Percentiles rank a stretch among this genome's conserved stretches.
These are phyloP conservation scores for Herpailurus yagouaroundi DNA, from an alignment of 2,113 vertebrate genomes.

Conservation along the genomic window DNA sequence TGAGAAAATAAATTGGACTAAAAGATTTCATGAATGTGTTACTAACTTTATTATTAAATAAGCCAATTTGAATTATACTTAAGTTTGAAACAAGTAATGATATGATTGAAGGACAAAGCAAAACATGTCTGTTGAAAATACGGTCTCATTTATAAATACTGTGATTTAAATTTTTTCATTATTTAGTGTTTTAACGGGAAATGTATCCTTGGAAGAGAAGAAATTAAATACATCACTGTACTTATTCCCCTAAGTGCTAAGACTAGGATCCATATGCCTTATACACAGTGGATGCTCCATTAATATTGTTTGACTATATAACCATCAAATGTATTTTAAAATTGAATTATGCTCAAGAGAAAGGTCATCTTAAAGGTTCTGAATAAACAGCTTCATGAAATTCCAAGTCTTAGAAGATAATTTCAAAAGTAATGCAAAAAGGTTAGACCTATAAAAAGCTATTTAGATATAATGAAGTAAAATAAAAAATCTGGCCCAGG, in stretches of 20 bases:
- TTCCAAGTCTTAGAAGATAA: constrained; percentile 13
- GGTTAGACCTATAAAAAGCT: constrained; percentile 44
- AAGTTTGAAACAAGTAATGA: neutral
- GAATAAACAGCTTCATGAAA: constrained; percentile 28
- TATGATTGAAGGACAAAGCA: neutral
- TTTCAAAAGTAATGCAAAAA: constrained; percentile 52
- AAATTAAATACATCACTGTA: neutral
- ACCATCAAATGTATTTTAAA: constrained; percentile 8
- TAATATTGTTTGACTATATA: neutral
- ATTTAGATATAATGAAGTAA: constrained; percentile 45
- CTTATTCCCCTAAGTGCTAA: neutral
- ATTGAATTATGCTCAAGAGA: neutral
- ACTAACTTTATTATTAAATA: neutral
- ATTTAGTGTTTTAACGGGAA: neutral
- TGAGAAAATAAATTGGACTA: neutral
- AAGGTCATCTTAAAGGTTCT: constrained; percentile 20
- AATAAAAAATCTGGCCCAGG: constrained; percentile 31
- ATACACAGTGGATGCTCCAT: neutral
- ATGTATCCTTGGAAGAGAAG: neutral
- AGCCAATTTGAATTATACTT: neutral
- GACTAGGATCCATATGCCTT: neutral
- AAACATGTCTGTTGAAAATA: neutral
- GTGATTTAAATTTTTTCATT: neutral
- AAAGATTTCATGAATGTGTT: neutral
- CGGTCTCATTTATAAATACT: neutral